These are phyloP conservation scores for Noctilio leporinus DNA, from an alignment of 2,113 vertebrate species.

Conservation along the genomic window DNA sequence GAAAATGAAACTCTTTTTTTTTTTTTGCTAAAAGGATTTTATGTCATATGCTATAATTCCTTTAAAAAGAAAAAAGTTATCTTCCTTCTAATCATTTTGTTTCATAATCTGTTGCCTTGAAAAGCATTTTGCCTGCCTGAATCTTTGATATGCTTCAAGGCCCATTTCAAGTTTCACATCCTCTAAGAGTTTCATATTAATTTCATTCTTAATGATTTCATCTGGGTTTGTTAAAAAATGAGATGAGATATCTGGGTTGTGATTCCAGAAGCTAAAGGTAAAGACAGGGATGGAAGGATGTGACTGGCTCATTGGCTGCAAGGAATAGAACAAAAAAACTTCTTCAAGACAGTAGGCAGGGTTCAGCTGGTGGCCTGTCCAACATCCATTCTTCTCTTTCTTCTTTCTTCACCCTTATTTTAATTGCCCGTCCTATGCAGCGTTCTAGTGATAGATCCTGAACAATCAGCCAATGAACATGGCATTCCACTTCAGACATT, in stretches of 20 bases:
- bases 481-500: background rate
- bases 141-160: background rate
- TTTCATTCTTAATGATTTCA: background rate
- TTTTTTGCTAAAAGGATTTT: background rate
- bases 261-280: background rate
- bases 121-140: background rate
- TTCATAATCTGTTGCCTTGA: background rate
- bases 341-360: background rate
- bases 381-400: background rate
- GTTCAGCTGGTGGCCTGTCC: background rate
- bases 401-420: background rate
- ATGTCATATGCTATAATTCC: background rate
- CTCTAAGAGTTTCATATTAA: background rate
- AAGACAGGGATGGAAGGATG: background rate
- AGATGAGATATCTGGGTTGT: background rate
- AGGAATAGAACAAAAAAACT: background rate
- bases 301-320: background rate
- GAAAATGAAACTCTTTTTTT: background rate
- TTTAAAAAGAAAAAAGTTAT: background rate
- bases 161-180: background rate
- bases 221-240: background rate
- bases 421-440: background rate
- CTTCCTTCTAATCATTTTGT: background rate
- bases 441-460: background rate
- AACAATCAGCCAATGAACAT: background rate